Percentiles rank a stretch among this genome's conserved stretches.
Conservation (phyloP, 2,888 invertebrate species). For the Ferrisia virgata region DNA sequence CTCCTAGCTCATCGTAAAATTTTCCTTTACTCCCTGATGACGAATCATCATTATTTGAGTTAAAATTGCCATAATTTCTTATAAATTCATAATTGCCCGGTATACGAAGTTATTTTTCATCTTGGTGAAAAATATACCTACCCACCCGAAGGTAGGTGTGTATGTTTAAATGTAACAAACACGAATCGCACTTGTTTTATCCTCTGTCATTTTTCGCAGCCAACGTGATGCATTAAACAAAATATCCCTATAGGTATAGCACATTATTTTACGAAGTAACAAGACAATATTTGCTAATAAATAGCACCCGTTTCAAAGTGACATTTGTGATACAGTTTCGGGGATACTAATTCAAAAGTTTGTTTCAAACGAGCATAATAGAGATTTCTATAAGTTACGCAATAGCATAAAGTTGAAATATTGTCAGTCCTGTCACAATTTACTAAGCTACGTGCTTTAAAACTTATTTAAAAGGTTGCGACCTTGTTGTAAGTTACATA, state of each 20-base stretch:
- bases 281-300: conserved; percentile 25
- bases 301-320: conserved; percentile 32
- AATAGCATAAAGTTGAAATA: conserved; percentile 26
- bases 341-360: conserved; percentile 32
- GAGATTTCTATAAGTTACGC: conserved; percentile 31
- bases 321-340: conserved; percentile 29
- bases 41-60: too few relatives aligned
- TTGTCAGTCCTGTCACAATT: conserved; percentile 31
- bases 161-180: too few relatives aligned
- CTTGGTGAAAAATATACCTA: too few relatives aligned
- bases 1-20: too few relatives aligned
- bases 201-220: conserved; percentile 19
- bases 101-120: too few relatives aligned
- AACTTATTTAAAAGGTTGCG: conserved; percentile 30
- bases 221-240: background rate
- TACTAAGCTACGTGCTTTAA: conserved; percentile 33
- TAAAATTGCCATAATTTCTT: too few relatives aligned
- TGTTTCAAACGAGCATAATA: conserved; percentile 30
- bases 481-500: conserved; percentile 1
- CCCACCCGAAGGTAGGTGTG: too few relatives aligned
- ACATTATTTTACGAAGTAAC: background rate
- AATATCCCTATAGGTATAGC: background rate
- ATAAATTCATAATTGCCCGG: too few relatives aligned
- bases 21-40: too few relatives aligned
- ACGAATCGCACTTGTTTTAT: background rate